Conservation (phyloP, 2,113 vertebrate genomes). For the Myotis yumanensis region DNA sequence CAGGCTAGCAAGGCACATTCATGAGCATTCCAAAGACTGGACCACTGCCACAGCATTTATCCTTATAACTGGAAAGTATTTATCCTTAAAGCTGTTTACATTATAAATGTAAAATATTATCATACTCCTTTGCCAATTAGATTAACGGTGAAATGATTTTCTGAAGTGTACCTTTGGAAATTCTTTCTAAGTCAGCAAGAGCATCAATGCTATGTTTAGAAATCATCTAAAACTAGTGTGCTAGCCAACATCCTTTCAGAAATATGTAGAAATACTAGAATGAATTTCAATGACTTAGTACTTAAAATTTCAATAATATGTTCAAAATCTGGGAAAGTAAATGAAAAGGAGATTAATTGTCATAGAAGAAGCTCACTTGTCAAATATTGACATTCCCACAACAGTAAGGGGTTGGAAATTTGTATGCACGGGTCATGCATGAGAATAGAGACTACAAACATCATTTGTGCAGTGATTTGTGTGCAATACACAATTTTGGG, state of each 20-base stretch:
- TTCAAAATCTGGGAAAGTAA: constrained; percentile 2
- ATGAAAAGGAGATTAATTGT: not conserved
- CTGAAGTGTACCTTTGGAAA: not conserved
- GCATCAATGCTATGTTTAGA: not conserved
- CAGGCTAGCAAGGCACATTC: constrained; percentile 28
- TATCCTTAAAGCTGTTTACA: constrained; percentile 54
- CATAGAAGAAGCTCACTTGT: not conserved
- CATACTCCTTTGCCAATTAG: constrained; percentile 18
- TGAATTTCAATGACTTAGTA: not conserved
- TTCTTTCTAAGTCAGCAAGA: constrained; percentile 19
- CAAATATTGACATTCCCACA: not conserved
- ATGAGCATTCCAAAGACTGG: not conserved
- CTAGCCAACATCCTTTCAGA: not conserved
- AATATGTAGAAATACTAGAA: not conserved
- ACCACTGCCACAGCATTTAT: constrained; percentile 49
- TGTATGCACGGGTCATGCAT: not conserved
- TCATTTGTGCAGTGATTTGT: not conserved
- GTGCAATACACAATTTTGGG: not conserved
- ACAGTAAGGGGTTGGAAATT: not conserved
- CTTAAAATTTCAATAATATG: not conserved
- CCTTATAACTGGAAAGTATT: constrained; percentile 43
- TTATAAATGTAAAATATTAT: constrained; percentile 48
- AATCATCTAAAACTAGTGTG: not conserved
- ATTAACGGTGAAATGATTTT: constrained; percentile 32
- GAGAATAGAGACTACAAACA: not conserved